Evolutionary conservation across 2,797 vertebrate genomes (phyloP).

Genomic region (Crocodylus rhombifer): DNA sequence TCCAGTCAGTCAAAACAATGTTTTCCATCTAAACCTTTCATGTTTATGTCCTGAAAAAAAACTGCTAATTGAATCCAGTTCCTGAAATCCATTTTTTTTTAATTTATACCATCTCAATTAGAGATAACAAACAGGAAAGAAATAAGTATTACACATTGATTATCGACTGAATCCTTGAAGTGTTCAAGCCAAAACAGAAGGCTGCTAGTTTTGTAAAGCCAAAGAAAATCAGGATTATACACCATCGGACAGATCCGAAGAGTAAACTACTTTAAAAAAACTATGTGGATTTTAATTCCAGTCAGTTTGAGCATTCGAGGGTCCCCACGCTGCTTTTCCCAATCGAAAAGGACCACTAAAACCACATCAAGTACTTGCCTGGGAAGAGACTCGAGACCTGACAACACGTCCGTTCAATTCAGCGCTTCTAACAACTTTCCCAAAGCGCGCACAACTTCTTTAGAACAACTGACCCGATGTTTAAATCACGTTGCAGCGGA

Average conservation of each 20-base stretch:
- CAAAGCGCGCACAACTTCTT: conserved; percentile 56
- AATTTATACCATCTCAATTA: conserved; percentile 79
- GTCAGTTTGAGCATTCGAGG: conserved; percentile 68
- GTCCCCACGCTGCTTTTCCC: conserved; percentile 72
- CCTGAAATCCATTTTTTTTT: conserved; percentile 75
- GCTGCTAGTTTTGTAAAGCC: conserved; percentile 59
- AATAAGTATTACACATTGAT: conserved; percentile 30
- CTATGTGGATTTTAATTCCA: conserved; percentile 72
- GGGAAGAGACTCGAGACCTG: conserved; percentile 48
- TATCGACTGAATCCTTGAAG: conserved; percentile 69
- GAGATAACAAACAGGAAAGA: conserved; percentile 76
- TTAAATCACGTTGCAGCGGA: not conserved
- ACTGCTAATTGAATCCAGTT: conserved; percentile 84
- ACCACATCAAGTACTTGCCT: conserved; percentile 48
- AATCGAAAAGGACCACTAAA: conserved; percentile 71
- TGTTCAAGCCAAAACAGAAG: conserved; percentile 73
- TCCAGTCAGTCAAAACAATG: conserved; percentile 86
- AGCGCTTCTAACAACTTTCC: conserved; percentile 11
- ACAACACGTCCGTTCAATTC: conserved; percentile 48
- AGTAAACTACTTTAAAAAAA: conserved; percentile 61
- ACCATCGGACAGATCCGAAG: conserved; percentile 57
- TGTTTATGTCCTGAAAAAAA: conserved; percentile 82
- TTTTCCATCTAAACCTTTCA: conserved; percentile 84
- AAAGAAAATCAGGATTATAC: conserved; percentile 70
- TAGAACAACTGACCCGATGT: not conserved